Percentiles rank a stretch among this genome's conserved stretches.
Conservation (phyloP, 2,113 vertebrate species). For the Amphiprion percula region DNA sequence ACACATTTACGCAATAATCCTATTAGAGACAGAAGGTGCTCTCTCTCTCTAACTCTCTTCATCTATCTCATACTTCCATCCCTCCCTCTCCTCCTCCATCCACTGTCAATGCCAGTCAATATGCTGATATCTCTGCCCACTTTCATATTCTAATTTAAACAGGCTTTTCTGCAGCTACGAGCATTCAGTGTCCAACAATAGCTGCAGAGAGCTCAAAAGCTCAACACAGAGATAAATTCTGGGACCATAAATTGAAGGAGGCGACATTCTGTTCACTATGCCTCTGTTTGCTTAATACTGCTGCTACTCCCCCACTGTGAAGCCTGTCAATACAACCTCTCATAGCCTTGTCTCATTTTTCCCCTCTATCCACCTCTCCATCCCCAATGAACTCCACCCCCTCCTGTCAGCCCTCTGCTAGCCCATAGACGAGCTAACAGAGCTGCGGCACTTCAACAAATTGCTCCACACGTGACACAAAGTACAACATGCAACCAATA, state of each 20-base stretch:
- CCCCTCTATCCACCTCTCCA: neutral
- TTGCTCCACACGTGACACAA: too few relatives aligned
- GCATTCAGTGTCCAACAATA: conserved; percentile 14
- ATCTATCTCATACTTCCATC: neutral
- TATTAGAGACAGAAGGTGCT: conserved; percentile 57
- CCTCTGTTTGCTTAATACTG: neutral
- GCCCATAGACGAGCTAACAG: too few relatives aligned
- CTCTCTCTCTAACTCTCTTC: neutral
- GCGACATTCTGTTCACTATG: conserved; percentile 6
- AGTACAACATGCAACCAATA: too few relatives aligned
- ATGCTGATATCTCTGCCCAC: conserved; percentile 33
- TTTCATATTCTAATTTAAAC: conserved; percentile 35
- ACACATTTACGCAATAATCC: conserved; percentile 72
- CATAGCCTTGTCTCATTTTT: neutral
- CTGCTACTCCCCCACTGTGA: neutral
- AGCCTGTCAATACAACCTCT: conserved; percentile 22
- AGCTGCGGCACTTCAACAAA: too few relatives aligned
- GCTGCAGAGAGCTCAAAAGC: conserved; percentile 17
- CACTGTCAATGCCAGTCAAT: conserved; percentile 54
- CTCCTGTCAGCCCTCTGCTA: neutral
- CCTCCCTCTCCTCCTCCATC: neutral
- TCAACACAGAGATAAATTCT: conserved; percentile 6
- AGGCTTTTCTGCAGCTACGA: conserved; percentile 23
- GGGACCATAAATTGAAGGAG: conserved; percentile 13
- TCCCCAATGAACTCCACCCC: neutral